Base-by-base conservation (phyloP, 2,888 invertebrate species). In the Terebella lapidaria region DNA sequence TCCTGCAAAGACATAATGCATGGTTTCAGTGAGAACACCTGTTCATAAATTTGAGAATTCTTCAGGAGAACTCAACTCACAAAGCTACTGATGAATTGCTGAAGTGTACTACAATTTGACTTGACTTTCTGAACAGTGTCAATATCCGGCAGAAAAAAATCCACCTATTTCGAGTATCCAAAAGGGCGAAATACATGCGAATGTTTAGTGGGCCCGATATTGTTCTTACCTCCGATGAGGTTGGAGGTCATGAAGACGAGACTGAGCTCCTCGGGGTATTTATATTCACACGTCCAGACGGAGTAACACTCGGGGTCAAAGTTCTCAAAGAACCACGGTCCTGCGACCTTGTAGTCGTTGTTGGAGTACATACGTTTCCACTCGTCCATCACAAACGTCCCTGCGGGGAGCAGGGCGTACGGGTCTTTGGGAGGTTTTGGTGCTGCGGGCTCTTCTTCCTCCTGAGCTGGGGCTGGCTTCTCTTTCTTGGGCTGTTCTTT, bases 181-280 rank as follows among this genome's bases (percentile, higher is more conserved):
- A n/a, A n/a, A n/a, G n/a, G n/a, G n/a, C n/a, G n/a, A n/a, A n/a
- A n/a, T n/a, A n/a, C n/a, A n/a, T n/a, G n/a, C n/a, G n/a, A n/a
- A n/a, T n/a, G n/a, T n/a, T n/a, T n/a, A n/a, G n/a, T n/a, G n/a
- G n/a, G n/a, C n/a, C n/a, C n/a, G n/a, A n/a, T n/a, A n/a, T 49
- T 20, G 22, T 49, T 72, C 81, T 72, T 73, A 89, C 90, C 93
- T 66, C 90, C 87, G 79, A 99, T 94, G 61, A 99, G 87, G 84
- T 99, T 99, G 83, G 95, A 94, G 81, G 93, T 94, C 97, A 97
- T 97, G 85, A 95, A 97, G 51, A 90, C 88, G 82, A 92, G 90
- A 67, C 89, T 85, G 25, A 97, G 86, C 80, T 99, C 96, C 62
- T 93, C 85, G 63, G 90, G 89, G 83, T 92, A 97, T 83, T 95